Base-by-base conservation (phyloP, 2,113 vertebrate species). In the Taurulus bubalis region DNA sequence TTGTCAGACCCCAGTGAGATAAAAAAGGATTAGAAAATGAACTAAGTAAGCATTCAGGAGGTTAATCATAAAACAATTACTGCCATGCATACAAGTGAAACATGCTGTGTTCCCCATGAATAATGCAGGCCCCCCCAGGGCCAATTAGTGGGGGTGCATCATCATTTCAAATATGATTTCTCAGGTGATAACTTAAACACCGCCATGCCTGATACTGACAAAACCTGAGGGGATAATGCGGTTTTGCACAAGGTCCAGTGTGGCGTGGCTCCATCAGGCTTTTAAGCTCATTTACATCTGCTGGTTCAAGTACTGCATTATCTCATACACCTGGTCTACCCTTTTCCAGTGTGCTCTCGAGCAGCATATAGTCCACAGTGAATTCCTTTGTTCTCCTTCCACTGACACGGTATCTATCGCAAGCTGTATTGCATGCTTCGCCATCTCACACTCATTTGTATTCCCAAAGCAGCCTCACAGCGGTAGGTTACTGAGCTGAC, bases 1-100 rank as follows among this genome's bases (percentile, higher is more conserved):
- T 42, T 51, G 28, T 58, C 71, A 56, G 26, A 62, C 53, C 65
- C 49, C 32, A 20, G 36, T 18, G n/a, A 70, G 59, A 67, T 72
- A 28, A 36, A 55, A 82, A 47, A 11, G 26, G 5, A 78, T 72
- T 24, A 22, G 67, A 56, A 83, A 84, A 81, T 64, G 26, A 85
- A 76, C 73, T 42, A 71, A 83, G 74, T 34, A 62, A 82, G 65
- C 70, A 80, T 70, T 85, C 75, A 84, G 75, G 67, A 85, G 82
- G 83, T 89, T 85, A 82, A 90, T 90, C 74, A 81, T 73, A 69
- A 84, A 89, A 85, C 78, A 88, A 90, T 93, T 87, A 90, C 75
- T 47, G 64, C 67, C 82, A 70, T 71, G 84, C 77, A 91, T 89
- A 90, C 83, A 85, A 87, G 74, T 65, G 82, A 45, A 84, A 74